A percentile compares a stretch with the other conserved stretches of the same genome.
Conservation (phyloP, 2,113 vertebrate genomes). For the Nanorana parkeri region DNA sequence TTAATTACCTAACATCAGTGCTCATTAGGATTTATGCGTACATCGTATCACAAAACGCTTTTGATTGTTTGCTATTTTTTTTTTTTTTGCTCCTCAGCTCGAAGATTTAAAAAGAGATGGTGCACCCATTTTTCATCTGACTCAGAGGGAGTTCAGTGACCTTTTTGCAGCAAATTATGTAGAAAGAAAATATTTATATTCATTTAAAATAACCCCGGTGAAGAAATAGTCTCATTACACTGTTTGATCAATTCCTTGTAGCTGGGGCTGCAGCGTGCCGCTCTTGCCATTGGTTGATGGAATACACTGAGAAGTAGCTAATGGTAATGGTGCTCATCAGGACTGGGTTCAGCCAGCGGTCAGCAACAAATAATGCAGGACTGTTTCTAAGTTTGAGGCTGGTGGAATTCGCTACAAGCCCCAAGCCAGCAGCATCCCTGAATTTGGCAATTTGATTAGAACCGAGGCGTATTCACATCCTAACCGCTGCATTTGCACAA, state of each 20-base stretch:
- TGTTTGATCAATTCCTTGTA: conserved; percentile 87
- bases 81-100: conserved; percentile 62
- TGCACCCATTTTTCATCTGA: conserved; percentile 80
- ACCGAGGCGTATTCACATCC: conserved; percentile 84
- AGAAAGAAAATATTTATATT: conserved; percentile 91
- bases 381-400: conserved; percentile 89
- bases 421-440: conserved; percentile 82
- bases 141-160: conserved; percentile 82
- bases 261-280: conserved; percentile 80
- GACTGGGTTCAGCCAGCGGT: conserved; percentile 88
- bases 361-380: conserved; percentile 90
- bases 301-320: conserved; percentile 83
- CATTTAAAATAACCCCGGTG: conserved; percentile 87
- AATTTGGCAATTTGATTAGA: conserved; percentile 87
- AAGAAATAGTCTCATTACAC: conserved; percentile 88
- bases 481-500: conserved; percentile 86
- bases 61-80: conserved; percentile 73
- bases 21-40: conserved; percentile 76
- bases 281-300: conserved; percentile 84
- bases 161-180: conserved; percentile 87
- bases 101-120: conserved; percentile 77
- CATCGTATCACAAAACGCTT: conserved; percentile 69
- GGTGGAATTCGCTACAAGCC: conserved; percentile 87
- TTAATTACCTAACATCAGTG: conserved; percentile 74
- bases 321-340: conserved; percentile 88